phyloP scores from a whole-genome alignment of 2,113 vertebrate genomes.

The Mesoclemmys tuberculata region DNA sequence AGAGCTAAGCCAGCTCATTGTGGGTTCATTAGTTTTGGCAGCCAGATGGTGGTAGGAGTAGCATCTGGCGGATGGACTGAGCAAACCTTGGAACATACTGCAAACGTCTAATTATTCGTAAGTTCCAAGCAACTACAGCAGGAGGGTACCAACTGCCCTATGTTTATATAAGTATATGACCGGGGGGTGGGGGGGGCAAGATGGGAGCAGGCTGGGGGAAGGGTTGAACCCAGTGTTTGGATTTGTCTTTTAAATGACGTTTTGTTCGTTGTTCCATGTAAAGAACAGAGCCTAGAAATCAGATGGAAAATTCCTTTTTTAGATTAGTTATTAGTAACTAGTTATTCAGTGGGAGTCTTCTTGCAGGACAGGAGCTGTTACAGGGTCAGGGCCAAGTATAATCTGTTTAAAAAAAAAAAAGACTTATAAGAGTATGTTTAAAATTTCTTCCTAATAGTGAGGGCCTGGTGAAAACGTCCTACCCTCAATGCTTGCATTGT shows the following conservation, averaged over 20 bases:
- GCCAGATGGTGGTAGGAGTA: constrained; percentile 44
- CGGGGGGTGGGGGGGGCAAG: not conserved
- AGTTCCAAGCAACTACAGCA: constrained; percentile 45
- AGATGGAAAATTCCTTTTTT: not conserved
- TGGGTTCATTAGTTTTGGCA: constrained; percentile 58
- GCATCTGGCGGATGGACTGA: constrained; percentile 59
- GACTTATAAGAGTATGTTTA: not conserved
- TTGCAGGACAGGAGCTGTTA: not conserved
- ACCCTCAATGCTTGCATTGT: too few species aligned
- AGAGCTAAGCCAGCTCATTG: constrained; percentile 30
- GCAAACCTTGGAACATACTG: constrained; percentile 29
- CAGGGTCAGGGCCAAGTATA: not conserved
- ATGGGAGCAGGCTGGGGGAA: not conserved
- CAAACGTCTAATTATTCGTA: constrained; percentile 62
- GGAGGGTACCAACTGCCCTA: not conserved
- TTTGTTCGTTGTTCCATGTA: not conserved
- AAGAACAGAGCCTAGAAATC: not conserved
- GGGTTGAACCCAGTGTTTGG: not conserved
- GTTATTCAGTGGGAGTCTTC: not conserved
- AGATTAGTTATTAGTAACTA: not conserved
- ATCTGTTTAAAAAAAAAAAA: too few species aligned
- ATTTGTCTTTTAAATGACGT: not conserved
- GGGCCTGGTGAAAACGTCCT: not conserved
- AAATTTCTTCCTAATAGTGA: not conserved
- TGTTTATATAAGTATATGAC: not conserved